These are phyloP conservation scores for Tapirus indicus DNA, from an alignment of 2,797 vertebrate species.

Conservation along the genomic window DNA sequence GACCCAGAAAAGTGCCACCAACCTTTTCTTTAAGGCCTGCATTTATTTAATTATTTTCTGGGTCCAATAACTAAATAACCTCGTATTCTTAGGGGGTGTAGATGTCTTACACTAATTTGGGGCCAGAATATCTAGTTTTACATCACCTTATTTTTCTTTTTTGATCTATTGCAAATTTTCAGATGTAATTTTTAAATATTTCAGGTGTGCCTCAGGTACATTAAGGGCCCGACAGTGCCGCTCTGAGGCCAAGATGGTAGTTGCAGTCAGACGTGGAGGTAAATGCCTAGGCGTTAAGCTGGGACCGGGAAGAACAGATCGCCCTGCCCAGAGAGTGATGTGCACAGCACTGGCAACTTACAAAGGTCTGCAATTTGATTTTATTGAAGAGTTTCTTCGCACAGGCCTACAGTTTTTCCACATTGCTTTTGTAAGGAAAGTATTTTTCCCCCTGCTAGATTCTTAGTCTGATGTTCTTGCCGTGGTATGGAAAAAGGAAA, in stretches of 20 bases:
- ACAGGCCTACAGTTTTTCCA: neutral
- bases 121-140: neutral
- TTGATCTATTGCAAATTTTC: neutral
- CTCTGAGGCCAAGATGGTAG: neutral
- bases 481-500: neutral
- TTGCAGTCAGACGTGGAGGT: neutral
- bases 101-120: neutral
- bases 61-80: neutral
- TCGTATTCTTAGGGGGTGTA: neutral
- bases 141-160: neutral
- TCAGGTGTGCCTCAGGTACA: neutral
- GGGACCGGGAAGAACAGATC: neutral
- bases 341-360: neutral
- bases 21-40: neutral
- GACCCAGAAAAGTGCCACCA: neutral
- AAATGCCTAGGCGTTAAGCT: neutral
- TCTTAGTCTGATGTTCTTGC: neutral
- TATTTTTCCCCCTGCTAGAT: neutral
- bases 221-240: constrained; percentile 7
- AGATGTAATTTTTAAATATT: neutral
- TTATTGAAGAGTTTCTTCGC: neutral
- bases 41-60: neutral
- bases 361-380: neutral
- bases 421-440: neutral
- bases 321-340: neutral